Evolutionary conservation across 2,888 invertebrate genomes (phyloP), one percentile per base, ranked within the genome.

Genomic region (Hirtodrosophila alboralis): DNA sequence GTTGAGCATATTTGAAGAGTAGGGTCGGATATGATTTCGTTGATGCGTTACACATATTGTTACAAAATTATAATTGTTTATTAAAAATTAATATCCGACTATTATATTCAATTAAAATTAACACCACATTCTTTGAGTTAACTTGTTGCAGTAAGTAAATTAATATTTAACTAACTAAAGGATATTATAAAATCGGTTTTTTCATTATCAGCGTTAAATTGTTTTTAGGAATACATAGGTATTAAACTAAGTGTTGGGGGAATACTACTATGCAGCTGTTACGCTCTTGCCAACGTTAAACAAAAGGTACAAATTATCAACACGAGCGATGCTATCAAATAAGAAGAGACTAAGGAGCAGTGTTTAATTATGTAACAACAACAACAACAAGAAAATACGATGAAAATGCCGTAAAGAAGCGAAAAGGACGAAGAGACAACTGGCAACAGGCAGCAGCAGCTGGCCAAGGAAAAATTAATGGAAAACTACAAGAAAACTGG

Each of bases 291-390:
- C 7, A 41, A 37, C 9, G 27, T 30, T 43, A 36, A 45, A 28
- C 45, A 33, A 43, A 23, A 52, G 38, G 27, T 47, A 72, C 74
- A 73, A 57, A 64, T 68, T 51, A 63, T 47, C 52, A 47, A 56
- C 44, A 56, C 34, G 52, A 44, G 57, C 38, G 54, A 56, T 57
- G 48, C 52, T 48, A 73, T 62, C 58, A 59, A 38, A n/a, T n/a
- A n/a, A n/a, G 28, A 33, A 34, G 10, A 38, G 16, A 44, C 48
- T 51, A 10, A 51, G 45, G 54, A 56, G 31, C 37, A 28, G 43
- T 62, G 52, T 51, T 60, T 74, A 74, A 74, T 72, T 74, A 69
- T 47, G 53, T 44, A 60, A 43, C 40, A 73, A 45, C 53, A 58
- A 47, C 31, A 30, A 38, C 40, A 44, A 33, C 30, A 45, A 34